phyloP scores from a whole-genome alignment of 1,140 invertebrate species.

The Nixonia krombeini region DNA sequence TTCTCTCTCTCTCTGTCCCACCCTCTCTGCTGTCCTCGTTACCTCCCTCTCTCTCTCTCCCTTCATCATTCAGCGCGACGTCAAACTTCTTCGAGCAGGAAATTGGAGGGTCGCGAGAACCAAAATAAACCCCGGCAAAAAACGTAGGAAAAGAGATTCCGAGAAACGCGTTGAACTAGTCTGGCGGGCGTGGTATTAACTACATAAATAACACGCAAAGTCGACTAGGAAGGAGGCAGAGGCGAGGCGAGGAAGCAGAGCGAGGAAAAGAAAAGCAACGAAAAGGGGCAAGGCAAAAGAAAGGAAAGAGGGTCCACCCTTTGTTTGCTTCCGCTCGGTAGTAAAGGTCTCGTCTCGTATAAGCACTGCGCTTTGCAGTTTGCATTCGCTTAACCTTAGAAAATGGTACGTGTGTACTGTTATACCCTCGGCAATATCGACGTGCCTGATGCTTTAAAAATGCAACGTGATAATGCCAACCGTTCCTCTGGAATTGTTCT shows the following conservation, averaged over 20 bases:
- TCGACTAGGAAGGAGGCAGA: slow-evolving; percentile 40
- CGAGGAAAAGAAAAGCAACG: slow-evolving; percentile 46
- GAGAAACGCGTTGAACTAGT: slow-evolving; percentile 52
- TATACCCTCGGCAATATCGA: slow-evolving; percentile 33
- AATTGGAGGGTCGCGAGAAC: slow-evolving; percentile 55
- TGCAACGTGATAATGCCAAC: neutral
- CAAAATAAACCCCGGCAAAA: slow-evolving; percentile 47
- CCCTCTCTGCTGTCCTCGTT: too few species aligned
- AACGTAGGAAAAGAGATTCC: slow-evolving; percentile 53
- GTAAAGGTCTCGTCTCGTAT: slow-evolving; percentile 29
- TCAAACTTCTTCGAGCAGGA: slow-evolving; percentile 55
- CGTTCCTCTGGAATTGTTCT: neutral
- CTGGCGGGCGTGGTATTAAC: slow-evolving; percentile 58
- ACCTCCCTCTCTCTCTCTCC: slow-evolving; percentile 1
- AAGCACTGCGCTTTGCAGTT: slow-evolving; percentile 45
- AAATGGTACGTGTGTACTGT: slow-evolving; percentile 25
- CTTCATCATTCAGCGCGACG: slow-evolving; percentile 32
- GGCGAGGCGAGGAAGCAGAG: slow-evolving; percentile 20
- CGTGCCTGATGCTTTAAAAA: slow-evolving; percentile 6
- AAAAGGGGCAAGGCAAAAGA: slow-evolving; percentile 42
- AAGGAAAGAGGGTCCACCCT: slow-evolving; percentile 40
- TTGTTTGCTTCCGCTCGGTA: slow-evolving; percentile 39
- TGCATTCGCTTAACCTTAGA: slow-evolving; percentile 52
- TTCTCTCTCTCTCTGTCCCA: slow-evolving; percentile 9
- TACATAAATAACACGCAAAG: slow-evolving; percentile 56